These are phyloP conservation scores for Balaeniceps rex DNA, from an alignment of 2,113 vertebrate genomes.

Conservation along the genomic window DNA sequence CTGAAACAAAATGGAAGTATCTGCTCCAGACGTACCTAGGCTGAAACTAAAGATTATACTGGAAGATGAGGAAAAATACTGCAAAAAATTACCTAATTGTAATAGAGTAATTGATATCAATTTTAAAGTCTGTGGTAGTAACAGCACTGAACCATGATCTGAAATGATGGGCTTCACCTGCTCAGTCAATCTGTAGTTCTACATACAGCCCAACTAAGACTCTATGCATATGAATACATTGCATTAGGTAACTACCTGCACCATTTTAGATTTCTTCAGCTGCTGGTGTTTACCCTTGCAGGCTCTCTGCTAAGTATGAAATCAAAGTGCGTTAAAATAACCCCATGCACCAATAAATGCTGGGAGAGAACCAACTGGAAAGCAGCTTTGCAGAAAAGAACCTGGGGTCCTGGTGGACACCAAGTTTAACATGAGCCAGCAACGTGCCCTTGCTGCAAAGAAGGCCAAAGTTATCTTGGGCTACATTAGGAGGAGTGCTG, in stretches of 20 bases:
- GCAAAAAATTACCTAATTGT: neutral
- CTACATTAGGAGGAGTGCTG: no score
- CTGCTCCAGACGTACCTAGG: neutral
- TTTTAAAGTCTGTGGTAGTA: neutral
- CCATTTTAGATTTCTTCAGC: neutral
- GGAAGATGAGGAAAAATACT: neutral
- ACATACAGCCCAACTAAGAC: neutral
- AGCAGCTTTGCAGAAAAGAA: neutral
- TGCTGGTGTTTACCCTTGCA: neutral
- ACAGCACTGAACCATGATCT: neutral
- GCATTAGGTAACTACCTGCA: neutral
- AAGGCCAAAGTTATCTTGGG: no score
- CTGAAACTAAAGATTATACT: neutral
- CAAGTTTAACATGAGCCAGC: neutral
- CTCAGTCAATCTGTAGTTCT: neutral
- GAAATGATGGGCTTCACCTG: neutral
- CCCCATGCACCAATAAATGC: neutral
- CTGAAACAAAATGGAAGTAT: neutral
- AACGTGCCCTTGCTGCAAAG: neutral
- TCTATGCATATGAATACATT: neutral
- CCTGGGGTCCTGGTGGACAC: neutral
- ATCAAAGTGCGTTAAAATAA: neutral
- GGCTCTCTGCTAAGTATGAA: neutral
- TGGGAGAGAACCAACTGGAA: neutral
- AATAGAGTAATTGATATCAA: neutral